Evolutionary conservation across 2,888 invertebrate genomes (phyloP).

Genomic region (Amblyteles armatorius): DNA sequence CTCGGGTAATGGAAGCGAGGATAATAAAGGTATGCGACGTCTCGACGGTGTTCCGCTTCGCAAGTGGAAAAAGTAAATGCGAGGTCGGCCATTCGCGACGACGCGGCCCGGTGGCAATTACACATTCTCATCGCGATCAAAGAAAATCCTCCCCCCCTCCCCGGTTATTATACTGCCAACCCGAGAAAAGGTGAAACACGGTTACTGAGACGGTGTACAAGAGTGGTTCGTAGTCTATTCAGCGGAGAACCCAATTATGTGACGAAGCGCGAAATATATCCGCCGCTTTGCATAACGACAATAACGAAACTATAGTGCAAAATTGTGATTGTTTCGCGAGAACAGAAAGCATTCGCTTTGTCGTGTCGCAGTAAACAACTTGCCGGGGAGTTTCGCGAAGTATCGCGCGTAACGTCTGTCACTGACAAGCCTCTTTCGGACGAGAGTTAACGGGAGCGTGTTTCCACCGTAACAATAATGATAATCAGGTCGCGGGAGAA

Average conservation of each 20-base stretch:
- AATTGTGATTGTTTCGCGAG: not conserved
- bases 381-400: not conserved
- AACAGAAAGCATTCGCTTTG: not conserved
- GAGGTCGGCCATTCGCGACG: slow-evolving; percentile 40
- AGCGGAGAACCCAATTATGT: not conserved
- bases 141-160: slow-evolving; percentile 13
- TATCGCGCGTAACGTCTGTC: not conserved
- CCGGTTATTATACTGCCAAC: slow-evolving; percentile 4
- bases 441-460: not conserved
- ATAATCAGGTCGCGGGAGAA: slow-evolving; percentile 43
- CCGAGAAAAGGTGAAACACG: not conserved
- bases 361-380: not conserved
- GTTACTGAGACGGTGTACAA: not conserved
- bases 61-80: slow-evolving; percentile 24
- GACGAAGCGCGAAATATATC: slow-evolving; percentile 20
- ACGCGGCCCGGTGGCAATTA: slow-evolving; percentile 46
- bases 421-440: not conserved
- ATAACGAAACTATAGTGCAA: not conserved
- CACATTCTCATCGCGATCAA: slow-evolving; percentile 28
- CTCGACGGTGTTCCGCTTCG: not conserved
- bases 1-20: not conserved
- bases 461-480: not conserved
- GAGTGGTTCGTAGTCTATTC: not conserved
- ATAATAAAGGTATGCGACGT: not conserved
- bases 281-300: not conserved